phyloP scores from a whole-genome alignment of 2,797 vertebrate species.

The Aldrovandia affinis region DNA sequence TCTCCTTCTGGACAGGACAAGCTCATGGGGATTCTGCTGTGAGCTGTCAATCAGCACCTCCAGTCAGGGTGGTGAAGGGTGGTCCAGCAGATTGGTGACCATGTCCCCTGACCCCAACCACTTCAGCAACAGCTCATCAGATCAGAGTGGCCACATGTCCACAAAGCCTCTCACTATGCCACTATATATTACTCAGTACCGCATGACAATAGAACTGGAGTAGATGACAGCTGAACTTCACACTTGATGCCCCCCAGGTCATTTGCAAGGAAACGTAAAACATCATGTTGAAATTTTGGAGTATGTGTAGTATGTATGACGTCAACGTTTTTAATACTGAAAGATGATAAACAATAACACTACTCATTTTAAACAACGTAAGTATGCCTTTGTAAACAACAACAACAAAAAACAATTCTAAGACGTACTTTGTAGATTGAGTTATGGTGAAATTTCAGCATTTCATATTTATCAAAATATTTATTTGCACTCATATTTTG shows the following conservation, averaged over 20 bases:
- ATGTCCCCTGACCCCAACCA: background rate
- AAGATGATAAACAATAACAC: background rate
- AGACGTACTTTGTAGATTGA: background rate
- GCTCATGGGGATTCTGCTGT: background rate
- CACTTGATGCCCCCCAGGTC: no score
- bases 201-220: no score
- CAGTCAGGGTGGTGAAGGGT: background rate
- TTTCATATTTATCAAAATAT: background rate
- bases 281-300: no score
- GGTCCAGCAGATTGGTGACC: background rate
- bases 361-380: background rate
- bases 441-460: background rate
- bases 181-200: background rate
- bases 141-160: background rate
- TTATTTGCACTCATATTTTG: background rate
- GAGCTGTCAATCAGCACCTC: no score
- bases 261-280: no score
- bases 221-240: no score
- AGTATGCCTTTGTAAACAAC: no score
- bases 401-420: background rate
- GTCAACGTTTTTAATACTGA: background rate
- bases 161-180: background rate
- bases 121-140: background rate
- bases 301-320: background rate
- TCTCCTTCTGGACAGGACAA: background rate